phyloP scores from a whole-genome alignment of 2,888 invertebrate genomes.

The Habroteleia sp. region DNA sequence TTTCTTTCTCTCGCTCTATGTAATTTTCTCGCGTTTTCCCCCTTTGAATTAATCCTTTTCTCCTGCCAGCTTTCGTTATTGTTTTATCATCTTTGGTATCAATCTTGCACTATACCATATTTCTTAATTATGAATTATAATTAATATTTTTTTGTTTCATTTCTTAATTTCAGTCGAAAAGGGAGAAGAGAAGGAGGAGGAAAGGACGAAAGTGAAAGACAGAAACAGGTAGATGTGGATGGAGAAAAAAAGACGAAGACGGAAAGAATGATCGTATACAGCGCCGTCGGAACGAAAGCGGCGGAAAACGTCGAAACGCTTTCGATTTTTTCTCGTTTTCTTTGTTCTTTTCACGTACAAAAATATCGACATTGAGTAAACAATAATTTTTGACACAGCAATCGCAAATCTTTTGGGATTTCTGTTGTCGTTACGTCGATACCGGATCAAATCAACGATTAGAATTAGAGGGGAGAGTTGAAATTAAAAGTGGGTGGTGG shows the following conservation, averaged over 20 bases:
- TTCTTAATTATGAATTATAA: conserved; percentile 22
- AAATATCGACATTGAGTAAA: conserved; percentile 35
- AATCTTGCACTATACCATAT: conserved; percentile 34
- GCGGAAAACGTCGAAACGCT: conserved; percentile 19
- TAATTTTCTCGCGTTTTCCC: conserved; percentile 46
- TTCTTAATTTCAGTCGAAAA: conserved; percentile 26
- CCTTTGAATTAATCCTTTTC: conserved; percentile 23
- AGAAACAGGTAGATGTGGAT: conserved; percentile 47
- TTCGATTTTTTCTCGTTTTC: too few species aligned
- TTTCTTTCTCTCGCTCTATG: conserved; percentile 67
- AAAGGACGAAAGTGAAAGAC: conserved; percentile 56
- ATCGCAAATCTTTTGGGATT: too few species aligned
- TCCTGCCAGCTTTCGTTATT: conserved; percentile 22
- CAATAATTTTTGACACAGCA: too few species aligned
- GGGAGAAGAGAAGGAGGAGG: conserved; percentile 54
- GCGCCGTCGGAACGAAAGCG: conserved; percentile 55
- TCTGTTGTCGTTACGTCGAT: too few species aligned
- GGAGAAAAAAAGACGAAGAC: conserved; percentile 56
- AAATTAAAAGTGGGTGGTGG: background rate
- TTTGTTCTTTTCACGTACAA: conserved; percentile 11
- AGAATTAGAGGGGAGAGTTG: background rate
- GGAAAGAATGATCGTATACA: conserved; percentile 59
- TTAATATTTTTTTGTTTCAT: conserved; percentile 35
- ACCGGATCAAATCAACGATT: conserved; percentile 6
- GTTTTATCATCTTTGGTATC: conserved; percentile 24